Evolutionary conservation across 1,140 invertebrate species (phyloP), one percentile per base, ranked within the genome.

Genomic region (Zaprionus ornatus): DNA sequence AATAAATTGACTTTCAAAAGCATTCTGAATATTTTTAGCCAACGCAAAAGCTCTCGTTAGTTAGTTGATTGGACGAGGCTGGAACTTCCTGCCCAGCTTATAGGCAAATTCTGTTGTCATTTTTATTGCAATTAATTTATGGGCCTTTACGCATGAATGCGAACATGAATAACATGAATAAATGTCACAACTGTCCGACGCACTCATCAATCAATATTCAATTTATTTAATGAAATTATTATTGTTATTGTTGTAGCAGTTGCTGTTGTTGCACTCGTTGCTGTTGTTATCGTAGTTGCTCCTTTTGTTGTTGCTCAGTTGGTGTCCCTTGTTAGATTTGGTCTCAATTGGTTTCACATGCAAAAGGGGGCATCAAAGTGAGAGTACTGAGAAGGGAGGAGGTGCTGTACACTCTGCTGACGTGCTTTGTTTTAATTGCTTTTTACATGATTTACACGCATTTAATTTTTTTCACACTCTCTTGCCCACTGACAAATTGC

Each of bases 51-150:
- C n/a, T 7, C 12, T 29, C 37, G 15, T 45, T 59, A 23, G 37
- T 45, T 23, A 29, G 13, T 57, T 29, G 25, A 4, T 25, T 45
- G 37, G 37, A 17, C 25, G 25, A 15, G 42, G 40, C 19, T n/a
- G 3, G 3, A 27, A 19, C 27, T 48, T 23, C 54, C 9, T 67
- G 32, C 59, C 54, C 15, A 17, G 17, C 17, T 40, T 62, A 70
- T 77, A 67, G 67, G 67, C 68, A 72, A 68, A 68, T 61, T 40
- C 21, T 32, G 56, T 73, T 77, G 74, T 62, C 40, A 54, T 72
- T 77, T 80, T 78, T 74, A 80, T 77, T 27, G 56, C 75, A 80
- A 80, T 74, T 80, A 78, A 80, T 77, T 80, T 80, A 80, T 80
- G 75, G 70, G 35, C 57, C 64, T 74, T 63, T 27, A 74, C 65